Conservation (phyloP, 2,797 vertebrate species). For the Lepus townsendii region DNA sequence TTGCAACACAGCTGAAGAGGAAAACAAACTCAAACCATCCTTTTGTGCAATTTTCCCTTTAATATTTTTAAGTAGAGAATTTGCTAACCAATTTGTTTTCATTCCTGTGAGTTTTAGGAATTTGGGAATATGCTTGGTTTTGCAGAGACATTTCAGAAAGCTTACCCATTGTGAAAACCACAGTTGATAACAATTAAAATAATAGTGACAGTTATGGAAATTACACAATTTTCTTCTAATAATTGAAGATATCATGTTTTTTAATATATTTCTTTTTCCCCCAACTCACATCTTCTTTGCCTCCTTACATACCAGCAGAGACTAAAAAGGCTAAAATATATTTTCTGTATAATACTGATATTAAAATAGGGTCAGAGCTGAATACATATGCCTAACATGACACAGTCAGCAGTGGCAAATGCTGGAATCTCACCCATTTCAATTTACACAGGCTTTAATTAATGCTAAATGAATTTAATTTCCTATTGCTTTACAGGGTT, state of each 20-base stretch:
- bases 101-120: slow-evolving; percentile 76
- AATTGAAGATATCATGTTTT: background rate
- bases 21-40: slow-evolving; percentile 84
- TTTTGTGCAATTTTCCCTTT: slow-evolving; percentile 81
- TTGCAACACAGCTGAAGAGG: slow-evolving; percentile 80
- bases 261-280: background rate
- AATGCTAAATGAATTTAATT: slow-evolving; percentile 64
- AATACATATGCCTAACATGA: background rate
- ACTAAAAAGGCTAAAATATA: background rate
- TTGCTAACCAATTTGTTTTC: slow-evolving; percentile 81
- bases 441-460: slow-evolving; percentile 41
- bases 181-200: slow-evolving; percentile 56
- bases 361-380: background rate
- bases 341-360: background rate
- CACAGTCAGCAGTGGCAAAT: background rate
- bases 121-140: slow-evolving; percentile 57
- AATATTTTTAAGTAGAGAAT: slow-evolving; percentile 79
- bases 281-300: background rate
- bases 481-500: slow-evolving; percentile 63
- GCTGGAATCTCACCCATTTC: background rate
- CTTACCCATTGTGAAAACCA: background rate
- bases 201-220: background rate
- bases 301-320: background rate
- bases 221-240: slow-evolving; percentile 45
- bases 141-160: slow-evolving; percentile 58